phyloP scores from a whole-genome alignment of 2,888 invertebrate genomes.

The Aradus depressus region DNA sequence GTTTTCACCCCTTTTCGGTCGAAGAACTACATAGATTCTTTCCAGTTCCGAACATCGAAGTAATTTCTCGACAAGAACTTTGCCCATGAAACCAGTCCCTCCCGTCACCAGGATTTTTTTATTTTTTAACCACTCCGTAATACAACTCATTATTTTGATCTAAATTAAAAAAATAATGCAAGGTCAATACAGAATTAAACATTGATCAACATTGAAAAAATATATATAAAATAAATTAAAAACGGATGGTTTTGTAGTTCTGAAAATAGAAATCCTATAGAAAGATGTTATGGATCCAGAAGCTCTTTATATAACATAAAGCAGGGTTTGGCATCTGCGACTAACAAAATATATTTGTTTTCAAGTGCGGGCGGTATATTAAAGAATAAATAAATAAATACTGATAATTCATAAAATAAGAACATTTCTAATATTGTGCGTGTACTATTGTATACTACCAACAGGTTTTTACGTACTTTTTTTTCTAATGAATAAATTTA shows the following conservation, averaged over 20 bases:
- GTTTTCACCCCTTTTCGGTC: conserved; percentile 8
- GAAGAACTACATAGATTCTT: conserved; percentile 19
- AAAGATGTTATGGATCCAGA: no score
- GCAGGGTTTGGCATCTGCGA: no score
- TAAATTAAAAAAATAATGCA: background rate
- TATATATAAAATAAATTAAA: background rate
- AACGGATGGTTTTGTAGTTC: background rate
- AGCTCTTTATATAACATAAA: no score
- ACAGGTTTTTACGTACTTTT: no score
- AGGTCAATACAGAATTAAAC: background rate
- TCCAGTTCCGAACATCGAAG: conserved; percentile 44
- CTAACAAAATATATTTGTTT: no score
- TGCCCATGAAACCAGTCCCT: conserved; percentile 87
- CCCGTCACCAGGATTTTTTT: conserved; percentile 65
- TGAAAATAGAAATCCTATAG: no score
- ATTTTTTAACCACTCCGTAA: conserved; percentile 14
- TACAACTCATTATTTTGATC: background rate
- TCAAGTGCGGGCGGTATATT: no score
- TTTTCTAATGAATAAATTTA: no score
- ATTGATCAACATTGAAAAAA: background rate
- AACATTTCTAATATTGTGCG: no score
- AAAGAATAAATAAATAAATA: no score
- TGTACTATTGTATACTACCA: no score
- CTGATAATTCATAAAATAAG: no score
- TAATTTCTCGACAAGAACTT: conserved; percentile 83